Conservation (phyloP, 1,140 invertebrate species). For the Hormaphis cornu region DNA sequence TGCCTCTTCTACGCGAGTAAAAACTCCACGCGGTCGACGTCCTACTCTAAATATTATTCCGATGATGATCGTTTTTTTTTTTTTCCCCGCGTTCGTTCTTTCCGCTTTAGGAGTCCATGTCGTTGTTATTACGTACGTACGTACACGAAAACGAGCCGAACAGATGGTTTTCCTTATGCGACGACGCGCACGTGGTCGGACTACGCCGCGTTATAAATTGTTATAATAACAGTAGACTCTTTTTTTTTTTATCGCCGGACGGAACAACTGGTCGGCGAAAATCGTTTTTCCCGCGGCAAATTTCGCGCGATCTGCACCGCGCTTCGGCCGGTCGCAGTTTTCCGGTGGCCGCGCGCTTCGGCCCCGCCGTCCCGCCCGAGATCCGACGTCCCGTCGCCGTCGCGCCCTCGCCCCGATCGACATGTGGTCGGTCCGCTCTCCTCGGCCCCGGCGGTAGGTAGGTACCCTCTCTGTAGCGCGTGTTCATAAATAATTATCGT, state of each 20-base stretch:
- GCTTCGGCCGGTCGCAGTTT: neutral
- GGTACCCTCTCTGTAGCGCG: no score
- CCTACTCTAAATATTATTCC: conserved; percentile 29
- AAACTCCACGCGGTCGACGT: neutral
- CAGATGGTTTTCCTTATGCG: conserved; percentile 30
- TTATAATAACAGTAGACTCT: no score
- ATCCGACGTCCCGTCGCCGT: neutral
- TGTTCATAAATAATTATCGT: no score
- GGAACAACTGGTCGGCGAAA: conserved; percentile 28
- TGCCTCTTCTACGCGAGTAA: no score
- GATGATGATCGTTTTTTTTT: conserved; percentile 28
- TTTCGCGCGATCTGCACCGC: neutral
- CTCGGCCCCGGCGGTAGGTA: no score
- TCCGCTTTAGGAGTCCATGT: neutral
- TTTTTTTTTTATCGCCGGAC: no score
- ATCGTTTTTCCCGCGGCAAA: conserved; percentile 6
- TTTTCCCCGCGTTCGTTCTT: neutral
- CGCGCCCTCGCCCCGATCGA: neutral
- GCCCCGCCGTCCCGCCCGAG: neutral
- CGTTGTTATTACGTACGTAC: neutral
- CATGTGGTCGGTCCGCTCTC: neutral
- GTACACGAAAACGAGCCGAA: conserved; percentile 15
- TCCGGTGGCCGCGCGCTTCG: neutral
- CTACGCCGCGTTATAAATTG: no score
- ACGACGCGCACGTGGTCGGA: neutral